These are phyloP conservation scores for Cenopis cana DNA, from an alignment of 2,888 invertebrate species.

Conservation along the genomic window DNA sequence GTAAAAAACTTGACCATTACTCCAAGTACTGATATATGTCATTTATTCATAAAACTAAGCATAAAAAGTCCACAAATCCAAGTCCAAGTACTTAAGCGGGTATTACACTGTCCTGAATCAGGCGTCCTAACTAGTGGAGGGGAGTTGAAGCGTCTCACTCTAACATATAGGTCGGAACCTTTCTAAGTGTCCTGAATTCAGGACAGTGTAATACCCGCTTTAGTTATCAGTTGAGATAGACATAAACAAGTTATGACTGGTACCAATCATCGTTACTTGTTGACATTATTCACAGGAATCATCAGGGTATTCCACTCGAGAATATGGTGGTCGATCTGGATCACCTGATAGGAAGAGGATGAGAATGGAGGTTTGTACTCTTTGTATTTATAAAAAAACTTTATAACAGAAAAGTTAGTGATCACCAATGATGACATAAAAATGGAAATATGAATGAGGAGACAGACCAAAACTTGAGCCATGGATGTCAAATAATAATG, in stretches of 20 bases:
- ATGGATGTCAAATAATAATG: constrained; percentile 38
- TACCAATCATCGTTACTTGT: not conserved
- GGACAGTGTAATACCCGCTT: no score
- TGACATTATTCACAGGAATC: constrained; percentile 66
- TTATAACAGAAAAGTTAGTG: not conserved
- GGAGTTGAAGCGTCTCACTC: no score
- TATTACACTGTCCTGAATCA: no score
- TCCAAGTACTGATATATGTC: not conserved
- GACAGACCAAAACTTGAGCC: constrained; percentile 21
- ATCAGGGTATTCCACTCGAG: constrained; percentile 81
- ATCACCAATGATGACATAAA: not conserved
- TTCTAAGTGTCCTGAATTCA: no score
- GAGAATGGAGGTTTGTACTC: constrained; percentile 85
- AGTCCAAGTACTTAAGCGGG: no score
- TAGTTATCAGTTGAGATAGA: no score
- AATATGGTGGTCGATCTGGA: constrained; percentile 83
- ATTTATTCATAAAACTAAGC: no score
- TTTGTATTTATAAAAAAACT: constrained; percentile 42
- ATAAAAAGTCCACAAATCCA: no score
- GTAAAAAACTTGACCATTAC: not conserved
- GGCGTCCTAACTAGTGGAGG: no score
- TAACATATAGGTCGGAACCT: no score
- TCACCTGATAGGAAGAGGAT: constrained; percentile 88
- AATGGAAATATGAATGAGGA: constrained; percentile 26
- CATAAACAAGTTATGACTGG: not conserved